Evolutionary conservation across 2,888 invertebrate species (phyloP).

Genomic region (Pilophorus perplexus): DNA sequence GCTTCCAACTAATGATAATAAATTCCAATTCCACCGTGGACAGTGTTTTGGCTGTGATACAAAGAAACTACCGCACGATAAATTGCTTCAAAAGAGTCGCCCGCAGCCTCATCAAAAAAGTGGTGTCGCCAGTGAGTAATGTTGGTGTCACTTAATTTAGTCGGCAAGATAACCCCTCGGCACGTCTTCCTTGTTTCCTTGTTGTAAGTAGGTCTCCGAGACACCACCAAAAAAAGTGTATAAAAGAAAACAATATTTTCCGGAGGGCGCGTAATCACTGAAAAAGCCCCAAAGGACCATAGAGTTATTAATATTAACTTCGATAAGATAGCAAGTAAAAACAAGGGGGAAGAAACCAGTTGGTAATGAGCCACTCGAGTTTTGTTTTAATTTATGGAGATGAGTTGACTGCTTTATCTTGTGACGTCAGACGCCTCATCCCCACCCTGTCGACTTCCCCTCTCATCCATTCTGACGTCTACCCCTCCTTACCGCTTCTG

Average conservation of each 20-base stretch:
- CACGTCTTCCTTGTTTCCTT: not conserved
- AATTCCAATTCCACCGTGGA: too few relatives aligned
- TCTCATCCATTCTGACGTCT: not conserved
- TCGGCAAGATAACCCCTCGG: not conserved
- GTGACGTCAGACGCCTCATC: conserved; percentile 35
- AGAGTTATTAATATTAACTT: conserved; percentile 38
- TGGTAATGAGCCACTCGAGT: conserved; percentile 40
- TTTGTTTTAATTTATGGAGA: conserved; percentile 43
- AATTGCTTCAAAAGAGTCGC: too few relatives aligned
- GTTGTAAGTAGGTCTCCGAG: not conserved
- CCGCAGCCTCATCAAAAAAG: too few relatives aligned
- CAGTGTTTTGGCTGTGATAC: too few relatives aligned
- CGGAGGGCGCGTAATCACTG: conserved; percentile 27
- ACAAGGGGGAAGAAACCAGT: conserved; percentile 28
- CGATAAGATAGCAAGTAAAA: conserved; percentile 40
- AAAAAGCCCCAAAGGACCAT: conserved; percentile 33
- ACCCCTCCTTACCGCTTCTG: too few relatives aligned
- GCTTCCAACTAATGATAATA: too few relatives aligned
- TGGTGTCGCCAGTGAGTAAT: too few relatives aligned
- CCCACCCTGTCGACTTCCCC: not conserved
- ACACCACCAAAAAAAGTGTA: not conserved
- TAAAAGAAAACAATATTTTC: conserved; percentile 33
- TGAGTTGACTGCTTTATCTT: conserved; percentile 43
- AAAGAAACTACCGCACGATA: too few relatives aligned
- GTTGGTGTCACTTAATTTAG: conserved; percentile 4